phyloP scores from a whole-genome alignment of 2,113 vertebrate genomes.

The Limnothrissa miodon region DNA sequence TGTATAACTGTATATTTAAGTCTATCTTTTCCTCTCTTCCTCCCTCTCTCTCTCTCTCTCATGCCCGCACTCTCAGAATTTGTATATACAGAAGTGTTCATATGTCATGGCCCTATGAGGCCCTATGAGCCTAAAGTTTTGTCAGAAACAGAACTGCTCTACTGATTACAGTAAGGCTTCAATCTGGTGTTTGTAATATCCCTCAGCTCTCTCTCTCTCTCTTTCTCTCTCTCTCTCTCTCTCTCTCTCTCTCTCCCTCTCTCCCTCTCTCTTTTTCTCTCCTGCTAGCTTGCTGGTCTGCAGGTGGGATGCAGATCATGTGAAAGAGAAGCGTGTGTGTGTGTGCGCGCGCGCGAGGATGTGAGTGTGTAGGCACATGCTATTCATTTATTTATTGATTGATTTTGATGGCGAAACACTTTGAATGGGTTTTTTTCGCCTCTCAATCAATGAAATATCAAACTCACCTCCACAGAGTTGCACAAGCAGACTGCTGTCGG shows the following conservation, averaged over 20 bases:
- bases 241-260: background rate
- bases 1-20: slow-evolving; percentile 4
- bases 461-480: too few relatives aligned
- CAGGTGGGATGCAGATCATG: background rate
- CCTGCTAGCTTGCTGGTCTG: too few relatives aligned
- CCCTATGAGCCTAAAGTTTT: background rate
- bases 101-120: background rate
- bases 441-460: too few relatives aligned
- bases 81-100: too few relatives aligned
- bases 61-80: too few relatives aligned
- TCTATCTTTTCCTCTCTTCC: background rate
- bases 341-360: too few relatives aligned
- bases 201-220: background rate
- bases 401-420: too few relatives aligned
- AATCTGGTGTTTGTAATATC: background rate
- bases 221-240: too few relatives aligned
- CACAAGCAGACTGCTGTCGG: too few relatives aligned
- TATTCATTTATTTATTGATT: too few relatives aligned
- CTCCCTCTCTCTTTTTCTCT: background rate
- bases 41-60: background rate
- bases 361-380: too few relatives aligned
- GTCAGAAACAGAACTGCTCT: background rate
- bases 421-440: too few relatives aligned
- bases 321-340: background rate
- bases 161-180: background rate